A percentile compares a stretch with the other conserved stretches of the same genome.
These are phyloP conservation scores for Protobothrops flavoviridis DNA, from an alignment of 2,113 vertebrate species.

Conservation along the genomic window DNA sequence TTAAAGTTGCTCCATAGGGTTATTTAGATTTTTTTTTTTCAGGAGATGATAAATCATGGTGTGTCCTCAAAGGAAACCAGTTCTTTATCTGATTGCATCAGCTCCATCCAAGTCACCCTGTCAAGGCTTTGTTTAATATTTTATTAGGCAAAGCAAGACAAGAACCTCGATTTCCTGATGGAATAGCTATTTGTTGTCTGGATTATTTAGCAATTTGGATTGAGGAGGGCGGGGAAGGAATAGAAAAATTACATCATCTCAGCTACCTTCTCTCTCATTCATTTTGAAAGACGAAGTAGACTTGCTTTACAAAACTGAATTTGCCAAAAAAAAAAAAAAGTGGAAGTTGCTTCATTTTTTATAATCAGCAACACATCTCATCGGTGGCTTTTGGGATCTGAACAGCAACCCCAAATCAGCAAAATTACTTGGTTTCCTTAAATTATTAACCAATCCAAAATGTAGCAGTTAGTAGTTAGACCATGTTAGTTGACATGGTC, in stretches of 20 bases:
- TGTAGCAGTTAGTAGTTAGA: not conserved
- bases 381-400: slow-evolving; percentile 21
- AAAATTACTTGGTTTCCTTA: not conserved
- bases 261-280: slow-evolving; percentile 8
- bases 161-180: slow-evolving; percentile 39
- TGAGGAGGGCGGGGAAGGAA: slow-evolving; percentile 33
- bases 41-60: slow-evolving; percentile 67
- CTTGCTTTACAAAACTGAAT: slow-evolving; percentile 42
- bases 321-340: not conserved
- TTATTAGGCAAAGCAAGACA: slow-evolving; percentile 46
- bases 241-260: slow-evolving; percentile 32
- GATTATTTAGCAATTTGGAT: slow-evolving; percentile 21
- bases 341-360: slow-evolving; percentile 9
- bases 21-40: slow-evolving; percentile 70
- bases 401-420: slow-evolving; percentile 19
- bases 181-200: slow-evolving; percentile 28
- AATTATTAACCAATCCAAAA: not conserved
- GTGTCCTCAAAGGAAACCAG: slow-evolving; percentile 68
- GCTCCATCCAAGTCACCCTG: slow-evolving; percentile 20
- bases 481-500: too few species aligned
- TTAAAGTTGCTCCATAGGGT: slow-evolving; percentile 64
- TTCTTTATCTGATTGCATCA: slow-evolving; percentile 68
- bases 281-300: slow-evolving; percentile 44
- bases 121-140: slow-evolving; percentile 55
- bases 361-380: slow-evolving; percentile 26